These are phyloP conservation scores for Ylistrum balloti DNA, from an alignment of 1,140 invertebrate genomes.

Conservation along the genomic window DNA sequence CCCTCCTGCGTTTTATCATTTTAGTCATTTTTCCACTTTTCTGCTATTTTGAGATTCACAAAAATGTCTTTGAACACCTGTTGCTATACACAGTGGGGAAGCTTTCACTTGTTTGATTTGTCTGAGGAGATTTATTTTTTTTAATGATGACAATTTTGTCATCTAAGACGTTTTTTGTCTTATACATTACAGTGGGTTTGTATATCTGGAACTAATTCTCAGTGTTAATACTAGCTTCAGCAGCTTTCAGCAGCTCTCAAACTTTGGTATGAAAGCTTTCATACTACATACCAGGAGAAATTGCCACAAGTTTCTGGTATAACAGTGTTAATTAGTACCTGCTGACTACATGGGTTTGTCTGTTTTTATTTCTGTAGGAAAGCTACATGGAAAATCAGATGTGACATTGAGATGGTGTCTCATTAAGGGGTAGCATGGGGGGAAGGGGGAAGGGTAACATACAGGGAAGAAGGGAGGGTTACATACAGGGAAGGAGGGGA, in stretches of 20 bases:
- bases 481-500: too few relatives aligned
- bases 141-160: not conserved
- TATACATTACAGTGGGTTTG: not conserved
- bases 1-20: not conserved
- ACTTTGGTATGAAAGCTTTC: not conserved
- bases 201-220: not conserved
- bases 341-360: not conserved
- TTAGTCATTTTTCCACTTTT: not conserved
- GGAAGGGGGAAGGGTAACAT: too few relatives aligned
- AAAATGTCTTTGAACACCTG: not conserved
- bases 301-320: not conserved
- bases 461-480: not conserved
- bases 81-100: not conserved
- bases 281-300: not conserved
- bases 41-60: not conserved
- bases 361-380: not conserved
- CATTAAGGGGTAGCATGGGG: too few relatives aligned
- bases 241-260: not conserved
- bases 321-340: conserved; percentile 1
- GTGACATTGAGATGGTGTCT: not conserved
- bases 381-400: not conserved
- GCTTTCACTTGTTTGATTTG: not conserved
- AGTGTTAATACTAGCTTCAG: not conserved
- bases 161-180: not conserved
- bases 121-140: not conserved